Evolutionary conservation across 92 coral and sea anemone species (phyloP).

Genomic region (Scolanthus callimorphus): DNA sequence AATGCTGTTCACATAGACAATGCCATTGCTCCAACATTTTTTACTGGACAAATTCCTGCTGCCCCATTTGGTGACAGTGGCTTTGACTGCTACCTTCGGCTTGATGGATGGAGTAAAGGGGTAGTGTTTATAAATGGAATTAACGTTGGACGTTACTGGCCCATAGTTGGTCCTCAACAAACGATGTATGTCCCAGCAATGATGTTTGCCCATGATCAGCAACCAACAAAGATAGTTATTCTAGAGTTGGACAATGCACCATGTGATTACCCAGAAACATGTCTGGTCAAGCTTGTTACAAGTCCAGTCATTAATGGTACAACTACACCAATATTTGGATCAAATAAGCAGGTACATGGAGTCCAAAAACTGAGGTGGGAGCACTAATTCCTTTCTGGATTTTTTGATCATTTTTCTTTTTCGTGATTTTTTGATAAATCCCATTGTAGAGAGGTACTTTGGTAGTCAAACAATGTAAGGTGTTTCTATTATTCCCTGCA

Average conservation of each 20-base stretch:
- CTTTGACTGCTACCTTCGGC: conserved; percentile 68
- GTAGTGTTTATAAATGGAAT: conserved; percentile 86
- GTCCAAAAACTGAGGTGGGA: no score
- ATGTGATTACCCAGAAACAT: conserved; percentile 64
- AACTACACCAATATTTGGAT: conserved; percentile 40
- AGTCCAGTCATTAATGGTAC: conserved; percentile 81
- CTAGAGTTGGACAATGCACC: conserved; percentile 89
- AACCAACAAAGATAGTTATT: conserved; percentile 48
- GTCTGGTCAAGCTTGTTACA: conserved; percentile 77
- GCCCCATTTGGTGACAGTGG: conserved; percentile 43
- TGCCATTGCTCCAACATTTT: conserved; percentile 70
- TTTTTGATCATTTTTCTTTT: no score
- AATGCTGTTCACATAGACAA: conserved; percentile 11
- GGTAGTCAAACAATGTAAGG: no score
- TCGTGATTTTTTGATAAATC: no score
- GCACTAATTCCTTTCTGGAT: no score
- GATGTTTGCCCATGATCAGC: conserved; percentile 47
- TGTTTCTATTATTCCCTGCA: no score
- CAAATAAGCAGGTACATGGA: no score
- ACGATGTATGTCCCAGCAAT: conserved; percentile 89
- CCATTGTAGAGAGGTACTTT: no score
- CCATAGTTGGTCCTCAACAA: conserved; percentile 85
- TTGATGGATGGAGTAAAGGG: conserved; percentile 88
- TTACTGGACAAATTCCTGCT: conserved; percentile 57
- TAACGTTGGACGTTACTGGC: conserved; percentile 96